Conservation (phyloP, 2,797 vertebrate species). For the Oceanodroma leucorhoa region DNA sequence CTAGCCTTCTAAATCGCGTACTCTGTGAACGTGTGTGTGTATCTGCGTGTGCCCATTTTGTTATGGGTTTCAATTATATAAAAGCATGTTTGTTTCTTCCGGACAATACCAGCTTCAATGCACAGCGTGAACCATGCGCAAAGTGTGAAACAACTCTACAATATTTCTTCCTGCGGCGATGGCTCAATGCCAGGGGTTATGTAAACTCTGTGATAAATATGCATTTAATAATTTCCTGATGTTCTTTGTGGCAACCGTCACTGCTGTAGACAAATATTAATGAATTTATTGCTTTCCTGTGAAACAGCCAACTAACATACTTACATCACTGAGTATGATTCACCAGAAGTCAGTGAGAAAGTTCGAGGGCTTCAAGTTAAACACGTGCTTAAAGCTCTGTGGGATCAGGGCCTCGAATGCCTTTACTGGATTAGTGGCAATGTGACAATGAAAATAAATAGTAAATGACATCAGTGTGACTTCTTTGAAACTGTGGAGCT, state of each 20-base stretch:
- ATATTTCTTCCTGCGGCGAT: background rate
- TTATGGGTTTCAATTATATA: background rate
- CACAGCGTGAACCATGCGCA: background rate
- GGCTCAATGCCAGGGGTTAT: background rate
- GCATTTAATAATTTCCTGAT: constrained; percentile 41
- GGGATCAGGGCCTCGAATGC: background rate
- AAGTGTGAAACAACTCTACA: background rate
- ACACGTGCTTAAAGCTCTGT: background rate
- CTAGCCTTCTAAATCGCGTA: background rate
- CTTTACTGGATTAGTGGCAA: background rate
- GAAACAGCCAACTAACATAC: background rate
- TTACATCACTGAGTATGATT: background rate
- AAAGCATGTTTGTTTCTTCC: background rate
- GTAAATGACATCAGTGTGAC: background rate
- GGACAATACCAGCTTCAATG: background rate
- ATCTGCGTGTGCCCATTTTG: background rate
- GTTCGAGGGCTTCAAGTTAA: background rate
- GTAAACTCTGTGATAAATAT: background rate
- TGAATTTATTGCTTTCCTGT: constrained; percentile 8
- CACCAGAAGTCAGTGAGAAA: background rate
- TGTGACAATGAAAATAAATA: background rate
- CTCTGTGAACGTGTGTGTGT: background rate
- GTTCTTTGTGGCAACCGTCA: background rate
- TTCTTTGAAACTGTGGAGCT: background rate
- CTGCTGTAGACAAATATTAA: background rate